Conservation (phyloP, 2,888 invertebrate genomes). For the Volucella bombylans region DNA sequence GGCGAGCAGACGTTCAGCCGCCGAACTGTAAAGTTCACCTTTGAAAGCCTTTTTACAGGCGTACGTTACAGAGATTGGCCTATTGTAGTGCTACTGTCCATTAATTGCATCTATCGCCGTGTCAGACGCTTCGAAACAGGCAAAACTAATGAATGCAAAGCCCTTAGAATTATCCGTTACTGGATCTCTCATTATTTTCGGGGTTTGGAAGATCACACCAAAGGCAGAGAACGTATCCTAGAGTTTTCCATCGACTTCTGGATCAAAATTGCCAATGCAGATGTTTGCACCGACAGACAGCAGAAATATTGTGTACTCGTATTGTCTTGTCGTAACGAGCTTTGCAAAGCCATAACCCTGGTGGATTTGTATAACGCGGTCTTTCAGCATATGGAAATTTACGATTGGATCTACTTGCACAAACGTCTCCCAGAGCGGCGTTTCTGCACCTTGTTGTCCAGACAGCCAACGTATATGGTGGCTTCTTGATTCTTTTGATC, state of each 20-base stretch:
- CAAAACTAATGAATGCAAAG: too few relatives aligned
- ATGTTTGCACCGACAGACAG: too few relatives aligned
- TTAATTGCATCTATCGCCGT: too few relatives aligned
- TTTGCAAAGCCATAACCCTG: conserved; percentile 99
- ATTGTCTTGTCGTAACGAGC: conserved; percentile 99
- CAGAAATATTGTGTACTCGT: conserved; percentile 97
- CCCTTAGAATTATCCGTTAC: too few relatives aligned
- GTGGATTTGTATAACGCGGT: conserved; percentile 98
- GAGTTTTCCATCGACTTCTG: too few relatives aligned
- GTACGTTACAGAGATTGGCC: conserved; percentile 98
- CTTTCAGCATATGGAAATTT: conserved; percentile 99
- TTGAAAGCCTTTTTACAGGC: conserved; percentile 99
- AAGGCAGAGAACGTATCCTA: too few relatives aligned
- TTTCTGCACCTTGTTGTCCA: conserved; percentile 99
- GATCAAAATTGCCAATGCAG: too few relatives aligned
- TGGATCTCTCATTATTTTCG: too few relatives aligned
- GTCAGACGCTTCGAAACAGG: too few relatives aligned
- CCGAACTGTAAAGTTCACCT: conserved; percentile 99
- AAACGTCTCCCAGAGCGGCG: conserved; percentile 98
- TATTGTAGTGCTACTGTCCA: conserved; percentile 98
- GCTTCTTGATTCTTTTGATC: conserved; percentile 99
- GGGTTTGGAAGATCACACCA: too few relatives aligned
- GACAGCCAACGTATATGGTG: conserved; percentile 99
- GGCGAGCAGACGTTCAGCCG: conserved; percentile 96
- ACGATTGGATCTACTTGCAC: conserved; percentile 99